phyloP scores from a whole-genome alignment of 2,797 vertebrate genomes.

The Delichon dasypus region DNA sequence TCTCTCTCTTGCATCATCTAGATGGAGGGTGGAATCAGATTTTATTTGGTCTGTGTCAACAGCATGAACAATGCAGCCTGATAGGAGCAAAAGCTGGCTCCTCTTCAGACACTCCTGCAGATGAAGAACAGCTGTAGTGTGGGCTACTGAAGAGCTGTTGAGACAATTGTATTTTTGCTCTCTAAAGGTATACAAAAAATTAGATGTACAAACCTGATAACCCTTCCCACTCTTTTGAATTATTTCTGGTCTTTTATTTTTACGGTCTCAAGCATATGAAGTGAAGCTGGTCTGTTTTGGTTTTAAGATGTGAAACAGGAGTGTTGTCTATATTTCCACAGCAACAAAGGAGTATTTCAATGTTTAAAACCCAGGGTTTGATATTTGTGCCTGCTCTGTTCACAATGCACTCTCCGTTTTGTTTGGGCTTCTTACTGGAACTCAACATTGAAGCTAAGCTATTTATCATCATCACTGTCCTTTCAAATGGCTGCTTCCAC shows the following conservation, averaged over 20 bases:
- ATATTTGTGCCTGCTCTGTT: background rate
- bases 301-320: background rate
- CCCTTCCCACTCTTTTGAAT: background rate
- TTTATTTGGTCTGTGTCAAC: background rate
- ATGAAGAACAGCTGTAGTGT: background rate
- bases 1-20: background rate
- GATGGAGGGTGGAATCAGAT: background rate
- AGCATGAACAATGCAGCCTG: background rate
- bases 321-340: background rate
- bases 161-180: background rate
- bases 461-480: conserved; percentile 22
- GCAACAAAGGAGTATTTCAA: background rate
- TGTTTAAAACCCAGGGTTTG: background rate
- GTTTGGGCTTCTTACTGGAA: conserved; percentile 37
- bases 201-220: background rate
- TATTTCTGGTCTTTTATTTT: conserved; percentile 12
- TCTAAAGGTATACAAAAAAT: conserved; percentile 25
- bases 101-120: conserved; percentile 20
- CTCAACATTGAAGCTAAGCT: conserved; percentile 32
- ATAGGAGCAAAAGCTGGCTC: background rate
- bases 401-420: background rate
- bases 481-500: background rate
- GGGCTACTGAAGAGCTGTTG: conserved; percentile 9
- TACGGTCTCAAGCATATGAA: background rate
- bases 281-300: background rate